These are phyloP conservation scores for Brienomyrus longianalis DNA, from an alignment of 2,113 vertebrate species.

Conservation along the genomic window DNA sequence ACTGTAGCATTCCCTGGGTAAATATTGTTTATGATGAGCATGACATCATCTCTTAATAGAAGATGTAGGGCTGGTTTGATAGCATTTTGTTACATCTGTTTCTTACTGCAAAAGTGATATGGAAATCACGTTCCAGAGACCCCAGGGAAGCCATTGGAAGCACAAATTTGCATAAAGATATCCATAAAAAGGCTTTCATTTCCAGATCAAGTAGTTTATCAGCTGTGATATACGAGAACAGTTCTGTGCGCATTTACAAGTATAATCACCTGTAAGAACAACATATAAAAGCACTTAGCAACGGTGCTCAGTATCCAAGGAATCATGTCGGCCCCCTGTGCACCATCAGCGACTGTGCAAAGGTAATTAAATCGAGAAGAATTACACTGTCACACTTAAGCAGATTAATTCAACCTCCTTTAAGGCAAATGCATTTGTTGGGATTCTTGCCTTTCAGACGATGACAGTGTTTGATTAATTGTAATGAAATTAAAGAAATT, in stretches of 20 bases:
- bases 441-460: not conserved
- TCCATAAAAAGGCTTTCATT: not conserved
- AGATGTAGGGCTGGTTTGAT: not conserved
- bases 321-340: not conserved
- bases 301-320: not conserved
- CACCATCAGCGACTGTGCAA: not conserved
- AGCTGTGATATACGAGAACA: not conserved
- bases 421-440: constrained; percentile 2
- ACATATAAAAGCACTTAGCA: constrained; percentile 1
- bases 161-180: not conserved
- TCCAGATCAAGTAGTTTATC: not conserved
- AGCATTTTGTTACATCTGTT: not conserved
- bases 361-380: constrained; percentile 13
- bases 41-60: not conserved
- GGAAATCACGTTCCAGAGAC: not conserved
- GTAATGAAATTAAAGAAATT: constrained; percentile 1
- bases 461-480: not conserved
- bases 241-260: constrained; percentile 5
- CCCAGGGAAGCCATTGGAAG: not conserved
- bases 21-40: not conserved
- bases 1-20: not conserved
- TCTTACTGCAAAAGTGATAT: not conserved
- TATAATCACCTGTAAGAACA: constrained; percentile 1
- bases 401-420: constrained; percentile 5
- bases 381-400: not conserved